Base-by-base conservation (phyloP, 2,797 vertebrate genomes). In the Syngnathus rostellatus region DNA sequence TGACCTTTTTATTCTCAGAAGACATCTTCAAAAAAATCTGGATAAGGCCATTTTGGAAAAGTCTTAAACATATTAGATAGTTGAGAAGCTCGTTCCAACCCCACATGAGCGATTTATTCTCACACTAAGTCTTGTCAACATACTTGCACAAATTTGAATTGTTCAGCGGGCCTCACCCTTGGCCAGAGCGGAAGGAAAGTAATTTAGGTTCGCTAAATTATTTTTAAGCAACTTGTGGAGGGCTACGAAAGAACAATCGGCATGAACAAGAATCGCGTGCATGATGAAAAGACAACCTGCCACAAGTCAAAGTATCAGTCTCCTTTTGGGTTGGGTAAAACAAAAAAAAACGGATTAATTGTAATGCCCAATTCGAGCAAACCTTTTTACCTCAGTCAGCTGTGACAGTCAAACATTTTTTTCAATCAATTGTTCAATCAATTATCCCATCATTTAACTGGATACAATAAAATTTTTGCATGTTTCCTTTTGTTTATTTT, bases 11-110 rank as follows among this genome's bases (percentile, higher is more conserved):
- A 88, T 89, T 90, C 74, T 80, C 78, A 85, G 83, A 86, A 85
- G 81, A 87, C 79, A 83, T 87, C 80, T 83, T 88, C 86, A 87
- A 81, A 86, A 31, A 91, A 89, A 70, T 87, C 83, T 82, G 86
- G 81, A 73, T 90, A 90, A 91, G 90, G 89, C 90, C 87, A 85
- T 90, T 86, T 88, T 88, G 88, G 88, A 90, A 84, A 80, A 80
- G 75, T 87, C 78, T 86, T 81, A 73, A 75, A 84, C 80, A 79
- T 85, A 19, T 81, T 85, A 85, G 80, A 87, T 85, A 84, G 77
- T 81, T 80, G 78, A 83, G 77, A 85, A 90, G 84, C 81, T 79
- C 40, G 50, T 84, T 88, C 73, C 84, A 79, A 84, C 76, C 83
- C 79, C 77, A 84, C 80, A 54, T 83, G 71, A 81, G 82, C 50